phyloP scores from a whole-genome alignment of 2,113 vertebrate genomes.

The Planiliza haematocheilus region DNA sequence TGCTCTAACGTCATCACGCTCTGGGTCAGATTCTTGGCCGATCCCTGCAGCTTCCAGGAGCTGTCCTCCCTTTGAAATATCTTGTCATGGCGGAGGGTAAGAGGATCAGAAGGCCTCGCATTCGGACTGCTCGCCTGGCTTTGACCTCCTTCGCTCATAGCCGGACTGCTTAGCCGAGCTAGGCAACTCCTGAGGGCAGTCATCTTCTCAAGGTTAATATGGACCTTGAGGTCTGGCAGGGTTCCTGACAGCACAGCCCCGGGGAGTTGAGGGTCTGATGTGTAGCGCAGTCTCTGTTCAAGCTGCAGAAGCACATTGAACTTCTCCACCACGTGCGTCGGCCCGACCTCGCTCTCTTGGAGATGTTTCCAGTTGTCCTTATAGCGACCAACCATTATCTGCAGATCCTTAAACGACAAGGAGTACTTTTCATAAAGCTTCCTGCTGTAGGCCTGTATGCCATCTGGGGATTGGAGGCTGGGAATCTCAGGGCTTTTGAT shows the following conservation, averaged over 20 bases:
- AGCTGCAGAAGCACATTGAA: slow-evolving; percentile 95
- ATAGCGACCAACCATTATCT: slow-evolving; percentile 96
- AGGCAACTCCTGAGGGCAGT: slow-evolving; percentile 91
- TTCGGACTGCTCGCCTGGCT: slow-evolving; percentile 37
- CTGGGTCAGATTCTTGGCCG: slow-evolving; percentile 92
- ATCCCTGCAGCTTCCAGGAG: slow-evolving; percentile 90
- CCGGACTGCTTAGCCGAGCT: slow-evolving; percentile 82
- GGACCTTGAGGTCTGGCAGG: slow-evolving; percentile 95
- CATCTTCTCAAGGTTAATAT: slow-evolving; percentile 97
- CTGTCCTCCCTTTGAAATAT: slow-evolving; percentile 89
- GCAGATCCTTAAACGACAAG: slow-evolving; percentile 94
- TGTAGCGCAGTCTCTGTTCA: slow-evolving; percentile 94
- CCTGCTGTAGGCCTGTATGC: slow-evolving; percentile 83
- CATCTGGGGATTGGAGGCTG: slow-evolving; percentile 76
- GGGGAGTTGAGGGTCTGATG: slow-evolving; percentile 94
- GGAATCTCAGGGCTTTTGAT: slow-evolving; percentile 68
- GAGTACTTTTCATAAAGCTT: slow-evolving; percentile 96
- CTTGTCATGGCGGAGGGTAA: slow-evolving; percentile 87
- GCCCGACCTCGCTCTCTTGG: slow-evolving; percentile 94
- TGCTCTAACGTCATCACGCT: slow-evolving; percentile 94
- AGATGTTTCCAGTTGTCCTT: slow-evolving; percentile 99
- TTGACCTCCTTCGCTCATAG: slow-evolving; percentile 69
- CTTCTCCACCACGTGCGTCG: slow-evolving; percentile 96
- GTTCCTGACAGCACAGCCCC: slow-evolving; percentile 94
- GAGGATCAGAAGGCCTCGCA: slow-evolving; percentile 78